Percentiles rank a stretch among this genome's conserved stretches.
These are phyloP conservation scores for Fregata magnificens DNA, from an alignment of 2,113 vertebrate genomes.

Conservation along the genomic window DNA sequence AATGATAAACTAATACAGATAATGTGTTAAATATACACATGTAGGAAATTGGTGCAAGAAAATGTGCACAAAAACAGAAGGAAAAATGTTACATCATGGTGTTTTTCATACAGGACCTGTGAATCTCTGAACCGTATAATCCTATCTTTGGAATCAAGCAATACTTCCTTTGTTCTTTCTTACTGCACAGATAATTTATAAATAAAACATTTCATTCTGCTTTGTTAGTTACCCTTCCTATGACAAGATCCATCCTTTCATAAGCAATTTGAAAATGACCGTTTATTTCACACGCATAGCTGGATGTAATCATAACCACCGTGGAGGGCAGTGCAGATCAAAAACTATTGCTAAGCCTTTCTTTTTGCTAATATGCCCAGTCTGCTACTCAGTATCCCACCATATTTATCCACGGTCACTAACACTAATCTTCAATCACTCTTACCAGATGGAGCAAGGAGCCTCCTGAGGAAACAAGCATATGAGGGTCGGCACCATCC, in stretches of 20 bases:
- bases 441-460: conserved; percentile 94
- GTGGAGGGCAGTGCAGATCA: background rate
- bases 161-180: background rate
- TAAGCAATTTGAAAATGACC: background rate
- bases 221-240: background rate
- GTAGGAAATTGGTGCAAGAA: background rate
- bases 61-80: background rate
- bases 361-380: background rate
- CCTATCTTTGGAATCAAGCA: background rate
- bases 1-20: background rate
- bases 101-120: background rate
- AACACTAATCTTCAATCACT: background rate
- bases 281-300: background rate
- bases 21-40: background rate
- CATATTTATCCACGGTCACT: background rate
- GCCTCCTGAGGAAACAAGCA: conserved; percentile 82
- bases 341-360: background rate
- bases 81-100: background rate
- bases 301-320: background rate
- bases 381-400: background rate
- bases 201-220: background rate
- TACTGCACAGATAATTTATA: background rate
- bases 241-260: background rate
- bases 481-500: conserved; percentile 85
- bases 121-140: background rate